Base-by-base conservation (phyloP, 1,140 invertebrate species). In the Aphelenchoides besseyi region DNA sequence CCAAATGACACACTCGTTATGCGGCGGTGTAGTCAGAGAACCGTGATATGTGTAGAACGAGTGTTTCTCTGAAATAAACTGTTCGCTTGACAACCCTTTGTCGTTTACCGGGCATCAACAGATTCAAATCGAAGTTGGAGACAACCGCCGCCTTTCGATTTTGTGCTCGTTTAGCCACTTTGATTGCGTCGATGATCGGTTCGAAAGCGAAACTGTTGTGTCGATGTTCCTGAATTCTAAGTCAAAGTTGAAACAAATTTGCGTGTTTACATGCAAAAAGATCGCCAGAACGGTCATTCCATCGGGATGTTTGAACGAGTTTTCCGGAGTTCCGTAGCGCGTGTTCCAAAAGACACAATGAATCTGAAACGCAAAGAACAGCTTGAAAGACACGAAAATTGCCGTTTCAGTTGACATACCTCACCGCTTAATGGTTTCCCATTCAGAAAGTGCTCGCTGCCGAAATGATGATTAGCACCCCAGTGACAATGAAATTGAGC, bases 1-100 rank as follows among this genome's bases (percentile, higher is more conserved):
- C 93, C 93, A 95, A 0, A 89, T 91, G 2, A 95, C 92, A 3
- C 90, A 88, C 87, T 95, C 92, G 2, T 88, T 89, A 79, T 92
- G 95, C 0, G 92, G 92, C 1, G 93, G 92, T 2, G 93, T 95
- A 0, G 93, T 95, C 33, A 95, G 84, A 2, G 92, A 94, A 0
- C 93, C 93, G 37, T 89, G 87, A 85, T 95, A 96, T 0, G 90
- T 81, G 79, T 90, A 91, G 73, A 79, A 86, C 26, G 78, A 69
- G 59, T 78, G 61, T 28, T 67, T 62, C 28, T 69, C 64, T 67
- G n/a, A 2, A 61, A 61, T 2, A 61, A 9, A 61, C n/a, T 16
- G 1, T 2, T 2, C n/a, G 28, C 16, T 16, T 41, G 30, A 48
- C 29, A 3, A 67, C 26, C 18, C 23, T 35, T 3, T 2, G 32